Conservation (phyloP, 2,113 vertebrate genomes). For the Passer montanus region DNA sequence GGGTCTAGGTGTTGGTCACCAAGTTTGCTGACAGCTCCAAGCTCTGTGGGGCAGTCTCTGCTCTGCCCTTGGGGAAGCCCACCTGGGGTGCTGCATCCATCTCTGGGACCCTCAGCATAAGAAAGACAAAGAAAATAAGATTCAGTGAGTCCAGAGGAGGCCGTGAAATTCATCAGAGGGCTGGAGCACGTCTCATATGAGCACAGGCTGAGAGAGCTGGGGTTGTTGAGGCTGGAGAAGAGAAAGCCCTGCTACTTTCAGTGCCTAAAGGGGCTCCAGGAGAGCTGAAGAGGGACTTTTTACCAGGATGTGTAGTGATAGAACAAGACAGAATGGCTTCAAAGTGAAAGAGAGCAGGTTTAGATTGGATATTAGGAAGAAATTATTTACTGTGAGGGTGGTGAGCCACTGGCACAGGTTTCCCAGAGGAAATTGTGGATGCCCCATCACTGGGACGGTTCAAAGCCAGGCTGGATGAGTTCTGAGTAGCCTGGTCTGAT, state of each 20-base stretch:
- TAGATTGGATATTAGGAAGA: neutral
- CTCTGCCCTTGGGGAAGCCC: neutral
- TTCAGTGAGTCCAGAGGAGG: neutral
- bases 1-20: no score
- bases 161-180: no score
- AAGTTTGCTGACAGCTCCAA: neutral
- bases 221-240: neutral
- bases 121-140: neutral
- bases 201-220: neutral
- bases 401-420: neutral
- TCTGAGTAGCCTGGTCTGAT: neutral
- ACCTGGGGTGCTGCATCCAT: neutral
- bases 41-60: neutral
- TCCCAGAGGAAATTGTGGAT: neutral
- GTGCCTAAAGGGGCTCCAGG: neutral
- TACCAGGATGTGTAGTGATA: neutral
- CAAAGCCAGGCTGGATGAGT: neutral
- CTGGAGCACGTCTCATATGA: neutral
- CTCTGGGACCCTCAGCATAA: neutral
- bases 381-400: neutral
- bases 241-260: neutral
- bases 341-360: neutral
- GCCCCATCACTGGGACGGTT: neutral
- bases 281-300: neutral
- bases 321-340: neutral